A percentile compares a stretch with the other conserved stretches of the same genome.
Evolutionary conservation across 2,113 vertebrate species (phyloP).

Genomic region (Jaculus jaculus): DNA sequence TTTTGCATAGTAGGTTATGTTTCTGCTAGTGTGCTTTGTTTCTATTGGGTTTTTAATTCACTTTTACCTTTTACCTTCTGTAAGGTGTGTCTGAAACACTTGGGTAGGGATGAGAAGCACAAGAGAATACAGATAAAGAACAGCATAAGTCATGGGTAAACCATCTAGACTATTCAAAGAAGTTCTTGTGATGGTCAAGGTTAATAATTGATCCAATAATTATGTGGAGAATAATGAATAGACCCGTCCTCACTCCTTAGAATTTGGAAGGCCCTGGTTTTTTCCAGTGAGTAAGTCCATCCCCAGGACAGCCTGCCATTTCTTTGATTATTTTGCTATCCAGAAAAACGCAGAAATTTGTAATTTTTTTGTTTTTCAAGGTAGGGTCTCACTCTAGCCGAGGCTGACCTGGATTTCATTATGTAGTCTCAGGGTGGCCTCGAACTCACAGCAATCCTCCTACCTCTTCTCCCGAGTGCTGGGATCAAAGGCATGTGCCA

Average conservation of each 20-base stretch:
- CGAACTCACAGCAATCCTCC: no score
- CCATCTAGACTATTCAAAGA: background rate
- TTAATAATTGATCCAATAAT: background rate
- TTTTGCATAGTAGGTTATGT: background rate
- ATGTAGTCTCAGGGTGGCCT: no score
- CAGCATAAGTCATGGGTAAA: background rate
- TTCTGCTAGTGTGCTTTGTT: background rate
- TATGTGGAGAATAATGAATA: background rate
- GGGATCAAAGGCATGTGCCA: no score
- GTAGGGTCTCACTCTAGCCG: no score
- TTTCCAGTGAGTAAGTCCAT: background rate
- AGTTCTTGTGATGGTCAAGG: background rate
- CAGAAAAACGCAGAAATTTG: background rate
- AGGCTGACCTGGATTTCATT: no score
- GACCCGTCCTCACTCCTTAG: background rate
- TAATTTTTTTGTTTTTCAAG: no score
- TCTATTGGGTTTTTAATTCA: background rate
- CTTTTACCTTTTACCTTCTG: slow-evolving; percentile 7
- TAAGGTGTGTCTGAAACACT: background rate
- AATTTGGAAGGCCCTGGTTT: background rate
- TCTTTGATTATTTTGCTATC: background rate
- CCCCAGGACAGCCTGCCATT: background rate
- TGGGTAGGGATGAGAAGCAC: background rate
- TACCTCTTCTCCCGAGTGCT: no score
- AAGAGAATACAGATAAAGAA: background rate